Evolutionary conservation across 2,888 invertebrate species (phyloP).

Genomic region (Pegoplata infirma): DNA sequence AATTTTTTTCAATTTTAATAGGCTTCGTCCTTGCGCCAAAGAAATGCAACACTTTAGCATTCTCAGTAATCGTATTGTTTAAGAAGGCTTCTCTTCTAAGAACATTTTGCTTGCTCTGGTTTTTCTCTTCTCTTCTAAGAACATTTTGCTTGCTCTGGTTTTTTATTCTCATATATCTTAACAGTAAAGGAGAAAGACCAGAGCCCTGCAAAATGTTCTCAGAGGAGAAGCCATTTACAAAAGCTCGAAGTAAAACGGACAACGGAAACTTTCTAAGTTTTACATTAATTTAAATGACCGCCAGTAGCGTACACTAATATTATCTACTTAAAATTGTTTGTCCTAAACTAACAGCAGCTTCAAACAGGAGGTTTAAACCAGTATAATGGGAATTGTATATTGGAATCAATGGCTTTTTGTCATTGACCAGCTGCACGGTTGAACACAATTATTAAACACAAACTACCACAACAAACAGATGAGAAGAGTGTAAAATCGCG

Average conservation of each 20-base stretch:
- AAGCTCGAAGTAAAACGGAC: neutral
- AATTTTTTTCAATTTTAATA: no score
- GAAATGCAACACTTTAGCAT: no score
- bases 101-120: no score
- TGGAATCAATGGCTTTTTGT: slow-evolving; percentile 58
- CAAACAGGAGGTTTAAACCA: slow-evolving; percentile 49
- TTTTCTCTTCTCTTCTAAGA: no score
- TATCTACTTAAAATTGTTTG: slow-evolving; percentile 11
- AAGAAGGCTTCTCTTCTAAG: no score
- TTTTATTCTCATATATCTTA: no score
- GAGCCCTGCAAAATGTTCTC: no score
- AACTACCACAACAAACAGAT: slow-evolving; percentile 70
- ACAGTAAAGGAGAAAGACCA: no score
- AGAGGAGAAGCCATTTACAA: no score
- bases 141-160: no score
- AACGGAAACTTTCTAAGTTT: neutral
- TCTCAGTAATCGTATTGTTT: no score
- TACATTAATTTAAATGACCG: neutral
- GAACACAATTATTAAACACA: slow-evolving; percentile 49
- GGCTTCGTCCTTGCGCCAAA: no score
- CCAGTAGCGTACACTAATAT: neutral
- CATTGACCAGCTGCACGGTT: slow-evolving; percentile 61
- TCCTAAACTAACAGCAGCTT: slow-evolving; percentile 48
- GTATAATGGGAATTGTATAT: slow-evolving; percentile 44
- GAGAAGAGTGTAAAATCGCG: slow-evolving; percentile 78